A percentile compares a stretch with the other conserved stretches of the same genome.
phyloP scores from a whole-genome alignment of 2,797 vertebrate genomes.

The Nannoperca australis region DNA sequence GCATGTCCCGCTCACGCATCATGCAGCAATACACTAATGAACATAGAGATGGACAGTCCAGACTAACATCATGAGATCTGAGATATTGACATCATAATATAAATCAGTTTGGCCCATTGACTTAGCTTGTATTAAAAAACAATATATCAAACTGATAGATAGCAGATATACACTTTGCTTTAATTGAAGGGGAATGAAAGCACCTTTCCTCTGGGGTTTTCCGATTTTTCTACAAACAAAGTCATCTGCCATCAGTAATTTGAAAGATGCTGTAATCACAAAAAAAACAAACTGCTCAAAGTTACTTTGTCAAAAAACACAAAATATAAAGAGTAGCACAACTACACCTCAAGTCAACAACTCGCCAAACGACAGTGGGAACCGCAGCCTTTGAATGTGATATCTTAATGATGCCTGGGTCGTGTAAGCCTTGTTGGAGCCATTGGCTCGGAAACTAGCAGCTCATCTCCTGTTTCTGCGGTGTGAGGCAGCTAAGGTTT shows the following conservation, averaged over 20 bases:
- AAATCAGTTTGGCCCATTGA: not conserved
- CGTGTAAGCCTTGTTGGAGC: conserved; percentile 26
- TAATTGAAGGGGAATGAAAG: not conserved
- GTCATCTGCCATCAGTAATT: not conserved
- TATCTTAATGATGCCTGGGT: conserved; percentile 47
- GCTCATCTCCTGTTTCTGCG: conserved; percentile 57
- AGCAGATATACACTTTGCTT: too few relatives aligned
- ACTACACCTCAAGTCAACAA: not conserved
- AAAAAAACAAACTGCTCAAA: too few relatives aligned
- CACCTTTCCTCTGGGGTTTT: not conserved
- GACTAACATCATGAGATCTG: too few relatives aligned
- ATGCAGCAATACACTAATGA: not conserved
- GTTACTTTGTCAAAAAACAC: not conserved
- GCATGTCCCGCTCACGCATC: too few relatives aligned
- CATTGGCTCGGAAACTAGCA: conserved; percentile 26
- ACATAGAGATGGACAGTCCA: not conserved
- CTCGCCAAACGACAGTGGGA: not conserved
- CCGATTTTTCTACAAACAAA: not conserved
- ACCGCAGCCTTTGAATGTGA: conserved; percentile 35
- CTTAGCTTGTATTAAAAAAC: not conserved
- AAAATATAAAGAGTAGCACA: not conserved
- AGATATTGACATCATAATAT: not conserved
- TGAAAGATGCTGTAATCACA: not conserved
- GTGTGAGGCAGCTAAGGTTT: conserved; percentile 43
- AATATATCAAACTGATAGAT: not conserved